A percentile compares a stretch with the other conserved stretches of the same genome.
Evolutionary conservation across 2,797 vertebrate genomes (phyloP).

Genomic region (Amazona finschi): DNA sequence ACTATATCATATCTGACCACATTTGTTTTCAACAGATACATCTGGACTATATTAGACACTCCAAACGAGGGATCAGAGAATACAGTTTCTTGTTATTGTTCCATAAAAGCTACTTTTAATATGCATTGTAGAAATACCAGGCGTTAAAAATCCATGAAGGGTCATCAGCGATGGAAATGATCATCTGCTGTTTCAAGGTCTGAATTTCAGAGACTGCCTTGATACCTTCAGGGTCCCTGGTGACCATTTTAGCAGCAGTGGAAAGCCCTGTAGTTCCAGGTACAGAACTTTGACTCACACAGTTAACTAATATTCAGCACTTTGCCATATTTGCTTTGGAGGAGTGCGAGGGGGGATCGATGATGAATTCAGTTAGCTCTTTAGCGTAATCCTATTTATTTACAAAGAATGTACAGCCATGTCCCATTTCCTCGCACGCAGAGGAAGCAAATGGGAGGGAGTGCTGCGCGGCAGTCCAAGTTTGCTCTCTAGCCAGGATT

Average conservation of each 20-base stretch:
- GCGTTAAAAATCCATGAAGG: conserved; percentile 31
- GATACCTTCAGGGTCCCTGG: not conserved
- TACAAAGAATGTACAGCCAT: conserved; percentile 50
- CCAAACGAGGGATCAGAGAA: conserved; percentile 23
- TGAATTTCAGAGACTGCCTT: not conserved
- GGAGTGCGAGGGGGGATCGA: fast-evolving
- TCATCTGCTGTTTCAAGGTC: not conserved
- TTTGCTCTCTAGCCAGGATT: conserved; percentile 43
- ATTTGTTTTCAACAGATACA: conserved; percentile 15
- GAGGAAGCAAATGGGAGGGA: conserved; percentile 51
- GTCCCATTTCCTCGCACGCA: conserved; percentile 49
- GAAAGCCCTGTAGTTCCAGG: not conserved
- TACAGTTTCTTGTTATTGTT: conserved; percentile 17
- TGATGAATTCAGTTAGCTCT: conserved; percentile 38
- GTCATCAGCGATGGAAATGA: not conserved
- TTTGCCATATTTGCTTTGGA: not conserved
- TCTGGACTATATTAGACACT: conserved; percentile 50
- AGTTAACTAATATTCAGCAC: not conserved
- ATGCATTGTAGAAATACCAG: conserved; percentile 1
- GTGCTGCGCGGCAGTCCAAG: not conserved
- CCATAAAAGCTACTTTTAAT: conserved; percentile 23
- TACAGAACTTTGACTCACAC: not conserved
- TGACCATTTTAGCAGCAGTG: not conserved
- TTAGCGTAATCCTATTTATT: conserved; percentile 5
- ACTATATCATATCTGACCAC: not conserved